These are phyloP conservation scores for Aphrocallistes beatrix DNA, from an alignment of 37 sponge, comb jelly and placozoan genomes.

Conservation along the genomic window DNA sequence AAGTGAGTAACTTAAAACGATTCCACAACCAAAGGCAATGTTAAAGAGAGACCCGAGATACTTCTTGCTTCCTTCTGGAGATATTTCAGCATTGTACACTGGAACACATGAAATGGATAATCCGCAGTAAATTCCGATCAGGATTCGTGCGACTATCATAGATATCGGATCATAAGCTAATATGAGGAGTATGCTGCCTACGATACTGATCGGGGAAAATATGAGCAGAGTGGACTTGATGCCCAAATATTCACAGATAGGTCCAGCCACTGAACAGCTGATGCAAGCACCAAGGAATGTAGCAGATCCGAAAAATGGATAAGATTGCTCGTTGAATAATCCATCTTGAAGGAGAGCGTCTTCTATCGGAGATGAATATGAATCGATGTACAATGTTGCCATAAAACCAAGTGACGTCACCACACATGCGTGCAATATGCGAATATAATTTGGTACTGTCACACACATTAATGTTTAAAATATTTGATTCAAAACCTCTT, in stretches of 20 bases:
- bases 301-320: neutral
- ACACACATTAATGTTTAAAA: too few species aligned
- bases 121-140: neutral
- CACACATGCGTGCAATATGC: neutral
- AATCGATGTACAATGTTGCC: neutral
- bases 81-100: neutral
- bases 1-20: neutral
- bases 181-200: neutral
- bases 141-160: neutral
- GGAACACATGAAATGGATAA: neutral
- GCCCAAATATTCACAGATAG: neutral
- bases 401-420: neutral
- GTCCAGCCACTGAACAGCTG: neutral
- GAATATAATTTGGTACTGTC: neutral
- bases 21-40: neutral
- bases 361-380: conserved; percentile 13
- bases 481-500: too few species aligned
- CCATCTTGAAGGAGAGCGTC: neutral
- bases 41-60: neutral
- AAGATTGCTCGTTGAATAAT: neutral
- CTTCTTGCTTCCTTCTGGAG: neutral
- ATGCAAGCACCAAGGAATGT: neutral
- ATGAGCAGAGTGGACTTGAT: neutral
- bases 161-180: neutral
- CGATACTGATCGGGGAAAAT: neutral